Evolutionary conservation across 37 sponge, comb jelly and placozoan genomes (phyloP).

Genomic region (Theonella swinhoei): DNA sequence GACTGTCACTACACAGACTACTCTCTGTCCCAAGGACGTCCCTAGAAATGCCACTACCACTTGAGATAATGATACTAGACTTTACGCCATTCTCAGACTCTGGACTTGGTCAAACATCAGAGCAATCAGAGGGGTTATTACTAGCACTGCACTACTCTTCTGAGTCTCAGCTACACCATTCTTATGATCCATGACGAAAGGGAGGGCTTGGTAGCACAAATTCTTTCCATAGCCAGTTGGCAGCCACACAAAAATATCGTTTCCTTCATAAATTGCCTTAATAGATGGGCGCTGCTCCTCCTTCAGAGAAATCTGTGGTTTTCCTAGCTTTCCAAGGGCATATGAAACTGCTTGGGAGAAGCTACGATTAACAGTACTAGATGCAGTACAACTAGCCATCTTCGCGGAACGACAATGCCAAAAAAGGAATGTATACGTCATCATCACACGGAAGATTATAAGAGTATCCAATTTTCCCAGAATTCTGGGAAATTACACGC

Average conservation of each 20-base stretch:
- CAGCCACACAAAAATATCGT: no score
- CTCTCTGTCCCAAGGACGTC: conserved; percentile 2
- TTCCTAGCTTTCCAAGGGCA: no score
- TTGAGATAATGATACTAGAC: neutral
- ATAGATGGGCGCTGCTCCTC: neutral
- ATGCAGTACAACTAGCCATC: no score
- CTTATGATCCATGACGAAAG: neutral
- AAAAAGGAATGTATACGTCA: no score
- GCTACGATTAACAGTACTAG: no score
- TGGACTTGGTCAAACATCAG: neutral
- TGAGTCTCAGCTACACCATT: neutral
- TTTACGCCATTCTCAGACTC: neutral
- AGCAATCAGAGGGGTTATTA: neutral
- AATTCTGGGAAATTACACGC: no score
- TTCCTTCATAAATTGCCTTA: neutral
- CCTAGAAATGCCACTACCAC: neutral
- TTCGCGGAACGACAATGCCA: no score
- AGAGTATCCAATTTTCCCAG: no score
- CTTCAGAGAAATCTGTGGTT: no score
- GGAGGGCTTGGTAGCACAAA: no score
- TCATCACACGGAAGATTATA: no score
- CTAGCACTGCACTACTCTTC: neutral
- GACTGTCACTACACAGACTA: neutral
- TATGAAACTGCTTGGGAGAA: no score
- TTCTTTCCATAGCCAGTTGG: conserved; percentile 35